Base-by-base conservation (phyloP, 2,113 vertebrate species). In the Dissostichus mawsoni region DNA sequence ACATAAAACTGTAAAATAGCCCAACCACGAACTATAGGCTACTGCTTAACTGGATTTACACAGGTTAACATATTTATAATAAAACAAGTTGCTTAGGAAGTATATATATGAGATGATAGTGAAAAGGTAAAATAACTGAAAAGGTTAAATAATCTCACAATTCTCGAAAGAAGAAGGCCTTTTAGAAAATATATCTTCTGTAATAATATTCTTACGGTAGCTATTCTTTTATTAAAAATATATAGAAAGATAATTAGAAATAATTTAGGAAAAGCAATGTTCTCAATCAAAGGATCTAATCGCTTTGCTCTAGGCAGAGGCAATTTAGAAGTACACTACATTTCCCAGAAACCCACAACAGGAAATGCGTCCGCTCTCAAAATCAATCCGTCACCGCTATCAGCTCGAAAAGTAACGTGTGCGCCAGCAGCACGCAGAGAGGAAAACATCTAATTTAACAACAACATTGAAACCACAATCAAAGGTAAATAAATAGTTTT, bases 261-360 rank as follows among this genome's bases (percentile, higher is more conserved):
- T 48, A 48, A 48, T 13, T 0, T 5, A n/a, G 1, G n/a, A 11
- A 56, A 36, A 33, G n/a, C 9, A n/a, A 36, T 12, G 44, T 48
- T 14, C 13, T 65, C 44, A 65, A 47, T 12, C n/a, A 1, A 4
- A 3, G 36, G 5, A 11, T 7, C 1, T 25, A 25, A 25, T 65
- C 1, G 11, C 9, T 29, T 53, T 16, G n/a, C 2, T 6, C 8
- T 0, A 1, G 4, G 36, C 7, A 1, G 9, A 1, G 4, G 47
- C 7, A 1, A 12, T 13, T 9, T 13, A 3, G 3, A 2, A n/a
- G 4, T 48, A 13, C 76, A 94, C 84, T 76, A 78, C 90, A 90
- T 83, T 87, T 85, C 92, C 93, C 90, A 89, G 44, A 82, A 81
- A 0, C 4, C 47, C 61, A n/a, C 1, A 0, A 51, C 2, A 11